Conservation (phyloP, 2,888 invertebrate species). For the Sylvicola fuscatus region DNA sequence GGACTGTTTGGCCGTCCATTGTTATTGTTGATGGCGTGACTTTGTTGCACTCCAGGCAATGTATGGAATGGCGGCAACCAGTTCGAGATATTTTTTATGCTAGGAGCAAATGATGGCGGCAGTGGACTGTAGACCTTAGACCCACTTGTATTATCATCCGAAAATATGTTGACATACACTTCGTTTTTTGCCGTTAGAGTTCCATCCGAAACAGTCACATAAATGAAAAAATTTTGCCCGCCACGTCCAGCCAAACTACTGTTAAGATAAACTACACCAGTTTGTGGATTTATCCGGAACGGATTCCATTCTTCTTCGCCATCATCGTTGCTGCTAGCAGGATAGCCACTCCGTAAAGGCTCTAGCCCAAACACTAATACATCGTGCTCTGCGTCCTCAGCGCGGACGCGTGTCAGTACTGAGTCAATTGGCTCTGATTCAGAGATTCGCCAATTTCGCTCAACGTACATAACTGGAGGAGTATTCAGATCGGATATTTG, state of each 20-base stretch:
- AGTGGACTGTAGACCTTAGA: conserved; percentile 13
- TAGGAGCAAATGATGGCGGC: conserved; percentile 18
- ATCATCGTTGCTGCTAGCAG: conserved; percentile 11
- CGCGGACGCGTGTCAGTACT: conserved; percentile 45
- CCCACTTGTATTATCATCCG: conserved; percentile 7
- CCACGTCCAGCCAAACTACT: conserved; percentile 52
- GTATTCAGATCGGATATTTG: conserved; percentile 14
- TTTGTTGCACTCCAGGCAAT: conserved; percentile 19
- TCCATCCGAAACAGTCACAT: conserved; percentile 46
- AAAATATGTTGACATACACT: conserved; percentile 39
- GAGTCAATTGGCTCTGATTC: conserved; percentile 52
- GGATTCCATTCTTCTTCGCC: conserved; percentile 31
- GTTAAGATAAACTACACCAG: conserved; percentile 60
- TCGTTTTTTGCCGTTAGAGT: conserved; percentile 41
- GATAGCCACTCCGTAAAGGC: conserved; percentile 25
- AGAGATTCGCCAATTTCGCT: conserved; percentile 53
- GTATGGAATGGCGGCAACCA: conserved; percentile 21
- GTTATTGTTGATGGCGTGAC: background rate
- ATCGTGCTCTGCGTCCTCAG: conserved; percentile 42
- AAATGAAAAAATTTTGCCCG: conserved; percentile 42
- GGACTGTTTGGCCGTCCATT: conserved; percentile 1
- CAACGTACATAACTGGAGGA: conserved; percentile 46
- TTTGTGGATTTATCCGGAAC: conserved; percentile 51
- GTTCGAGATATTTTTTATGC: conserved; percentile 18
- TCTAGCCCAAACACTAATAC: conserved; percentile 48